Evolutionary conservation across 2,888 invertebrate species (phyloP), one percentile per base, ranked within the genome.

Genomic region (Priocnemis perturbator): DNA sequence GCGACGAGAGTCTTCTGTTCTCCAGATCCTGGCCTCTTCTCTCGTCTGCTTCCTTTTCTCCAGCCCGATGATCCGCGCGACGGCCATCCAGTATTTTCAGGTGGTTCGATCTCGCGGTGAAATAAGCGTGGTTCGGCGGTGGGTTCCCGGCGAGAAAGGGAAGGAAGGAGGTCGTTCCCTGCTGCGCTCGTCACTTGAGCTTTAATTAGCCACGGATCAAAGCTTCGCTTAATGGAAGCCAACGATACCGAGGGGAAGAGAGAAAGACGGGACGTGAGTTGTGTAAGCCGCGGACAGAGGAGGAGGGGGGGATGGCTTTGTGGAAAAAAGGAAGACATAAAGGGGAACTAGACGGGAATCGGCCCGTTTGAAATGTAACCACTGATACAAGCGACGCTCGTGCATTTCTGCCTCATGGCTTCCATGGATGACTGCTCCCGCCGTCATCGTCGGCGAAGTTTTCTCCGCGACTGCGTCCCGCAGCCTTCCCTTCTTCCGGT

Each of bases 121-220:
- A 9, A 61, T 45, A 30, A 64, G 26, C 20, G 57, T 53, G 53
- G 59, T 44, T 57, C 4, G 11, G 26, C 47, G 44, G 7, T n/a
- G 15, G 0, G 23, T 9, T 14, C 19, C 15, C 15, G 37, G n/a
- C n/a, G n/a, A n/a, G n/a, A n/a, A n/a, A 21, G 9, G 7, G 7
- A 26, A 56, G n/a, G 15, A 3, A 20, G 30, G 50, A 59, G 62
- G 17, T 47, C 60, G 55, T 68, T 60, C 58, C 58, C 48, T 53
- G 60, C 23, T 17, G 52, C 58, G 60, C 58, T 65, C 72, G 65
- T 55, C 69, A 65, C 57, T 67, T 52, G 64, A 68, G 72, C 75
- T 76, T 79, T 81, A 79, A 80, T 80, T 80, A 80, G 74, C 65
- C 71, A 64, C 70, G 73, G 79, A 80, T 81, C 80, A 80, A 81